phyloP scores from a whole-genome alignment of 2,113 vertebrate genomes.

The Typhlomys cinereus region DNA sequence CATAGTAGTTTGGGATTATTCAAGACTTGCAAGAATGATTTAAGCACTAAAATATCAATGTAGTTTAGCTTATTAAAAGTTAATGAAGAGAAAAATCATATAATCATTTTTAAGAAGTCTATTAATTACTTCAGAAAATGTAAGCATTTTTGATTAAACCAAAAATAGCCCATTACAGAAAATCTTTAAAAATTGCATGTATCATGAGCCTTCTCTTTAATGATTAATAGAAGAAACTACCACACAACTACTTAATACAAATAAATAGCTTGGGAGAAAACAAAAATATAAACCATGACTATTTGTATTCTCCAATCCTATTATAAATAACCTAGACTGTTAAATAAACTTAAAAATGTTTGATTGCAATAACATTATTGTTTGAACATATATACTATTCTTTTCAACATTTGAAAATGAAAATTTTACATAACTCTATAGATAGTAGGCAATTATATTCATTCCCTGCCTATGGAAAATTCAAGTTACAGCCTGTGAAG shows the following conservation, averaged over 20 bases:
- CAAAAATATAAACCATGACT: background rate
- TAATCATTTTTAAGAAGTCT: background rate
- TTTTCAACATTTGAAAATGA: background rate
- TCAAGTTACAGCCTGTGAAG: background rate
- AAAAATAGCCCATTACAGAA: background rate
- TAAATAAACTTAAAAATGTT: background rate
- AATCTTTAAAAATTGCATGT: background rate
- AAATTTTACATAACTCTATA: background rate
- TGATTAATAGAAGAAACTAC: background rate
- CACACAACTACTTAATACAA: background rate
- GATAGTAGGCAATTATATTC: background rate
- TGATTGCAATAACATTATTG: background rate
- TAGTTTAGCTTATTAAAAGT: conserved; percentile 24
- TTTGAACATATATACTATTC: background rate
- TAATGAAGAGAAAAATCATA: background rate
- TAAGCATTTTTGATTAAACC: background rate
- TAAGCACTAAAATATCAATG: background rate
- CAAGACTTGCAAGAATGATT: background rate
- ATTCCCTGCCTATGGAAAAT: background rate
- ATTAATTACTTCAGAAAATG: conserved; percentile 36
- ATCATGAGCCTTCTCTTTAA: background rate
- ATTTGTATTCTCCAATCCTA: background rate
- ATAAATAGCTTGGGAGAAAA: background rate
- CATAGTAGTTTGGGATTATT: background rate
- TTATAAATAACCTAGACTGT: accelerated